Evolutionary conservation across 2,888 invertebrate species (phyloP), one percentile per base, ranked within the genome.

Genomic region (Proisotoma minuta): DNA sequence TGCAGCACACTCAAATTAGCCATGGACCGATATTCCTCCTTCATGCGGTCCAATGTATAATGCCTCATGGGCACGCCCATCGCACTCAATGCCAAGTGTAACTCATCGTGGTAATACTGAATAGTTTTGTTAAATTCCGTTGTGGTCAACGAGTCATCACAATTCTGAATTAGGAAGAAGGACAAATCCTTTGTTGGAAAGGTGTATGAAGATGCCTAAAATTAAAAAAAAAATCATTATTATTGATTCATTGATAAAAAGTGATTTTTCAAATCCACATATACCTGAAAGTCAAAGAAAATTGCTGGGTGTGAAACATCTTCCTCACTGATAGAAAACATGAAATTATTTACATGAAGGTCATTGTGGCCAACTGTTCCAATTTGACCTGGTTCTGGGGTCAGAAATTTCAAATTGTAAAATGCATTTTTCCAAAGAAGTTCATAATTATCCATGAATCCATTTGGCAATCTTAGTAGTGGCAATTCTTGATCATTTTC

Each of bases 111-210:
- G 40, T 66, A 66, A 15, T 61, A 47, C 29, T 61, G 39, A 0
- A 66, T 28, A 5, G 56, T 28, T 39, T 40, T 39, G 2, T 52
- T 8, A 12, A 59, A 24, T 3, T 53, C 50, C n/a, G 50, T 3
- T 23, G 52, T 48, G 40, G 53, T 53, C 12, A 53, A n/a, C 18
- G 54, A 26, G 5, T 39, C 52, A 2, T 59, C 52, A 28, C 66
- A 63, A 52, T 54, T 66, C 12, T 60, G 59, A 4, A 63, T 34
- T 8, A 66, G 27, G 54, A 66, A 63, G 47, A 66, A 66, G 3
- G 63, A 29, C 34, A 66, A 48, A 39, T 66, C 66, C 3, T 63
- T 63, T 63, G 63, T 66, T 15, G 66, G 66, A 18, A 53, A 59
- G 20, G 61, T 52, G 18, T 24, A 58, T 22, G 56, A 59, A 43